Percentiles rank a stretch among this genome's conserved stretches.
phyloP scores from a whole-genome alignment of 2,888 invertebrate species.

The Nemotelus nigrinus region DNA sequence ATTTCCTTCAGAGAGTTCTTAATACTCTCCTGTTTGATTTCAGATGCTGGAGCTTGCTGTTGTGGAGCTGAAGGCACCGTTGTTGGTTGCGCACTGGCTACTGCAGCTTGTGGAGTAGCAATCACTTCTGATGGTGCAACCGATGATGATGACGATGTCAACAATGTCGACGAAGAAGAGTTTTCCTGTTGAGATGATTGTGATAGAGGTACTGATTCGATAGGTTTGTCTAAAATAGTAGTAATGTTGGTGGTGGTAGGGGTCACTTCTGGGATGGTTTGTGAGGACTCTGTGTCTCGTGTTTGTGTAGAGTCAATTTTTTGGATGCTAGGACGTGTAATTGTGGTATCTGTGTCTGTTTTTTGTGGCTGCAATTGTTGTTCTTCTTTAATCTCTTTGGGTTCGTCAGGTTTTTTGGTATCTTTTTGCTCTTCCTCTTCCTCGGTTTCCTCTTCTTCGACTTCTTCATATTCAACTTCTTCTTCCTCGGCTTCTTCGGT shows the following conservation, averaged over 20 bases:
- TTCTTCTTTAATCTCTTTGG: not conserved
- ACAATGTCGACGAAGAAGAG: not conserved
- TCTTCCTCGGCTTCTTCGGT: slow-evolving; percentile 23
- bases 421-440: slow-evolving; percentile 36
- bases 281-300: slow-evolving; percentile 46
- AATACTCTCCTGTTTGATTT: slow-evolving; percentile 68
- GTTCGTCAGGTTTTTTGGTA: not conserved
- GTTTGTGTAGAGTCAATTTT: slow-evolving; percentile 1
- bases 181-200: slow-evolving; percentile 29
- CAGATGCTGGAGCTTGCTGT: slow-evolving; percentile 47
- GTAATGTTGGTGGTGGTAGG: not conserved
- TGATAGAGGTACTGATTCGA: not conserved
- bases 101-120: not conserved
- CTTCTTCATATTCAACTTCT: slow-evolving; percentile 20
- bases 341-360: not conserved
- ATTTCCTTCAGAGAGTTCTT: slow-evolving; percentile 70
- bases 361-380: slow-evolving; percentile 11
- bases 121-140: not conserved
- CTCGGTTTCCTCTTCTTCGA: slow-evolving; percentile 29
- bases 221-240: not conserved
- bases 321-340: not conserved
- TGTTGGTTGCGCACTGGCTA: not conserved
- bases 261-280: slow-evolving; percentile 57
- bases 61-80: not conserved
- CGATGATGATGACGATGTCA: slow-evolving; percentile 14